These are phyloP conservation scores for Galerucella pusilla DNA, from an alignment of 2,888 invertebrate genomes.

Conservation along the genomic window DNA sequence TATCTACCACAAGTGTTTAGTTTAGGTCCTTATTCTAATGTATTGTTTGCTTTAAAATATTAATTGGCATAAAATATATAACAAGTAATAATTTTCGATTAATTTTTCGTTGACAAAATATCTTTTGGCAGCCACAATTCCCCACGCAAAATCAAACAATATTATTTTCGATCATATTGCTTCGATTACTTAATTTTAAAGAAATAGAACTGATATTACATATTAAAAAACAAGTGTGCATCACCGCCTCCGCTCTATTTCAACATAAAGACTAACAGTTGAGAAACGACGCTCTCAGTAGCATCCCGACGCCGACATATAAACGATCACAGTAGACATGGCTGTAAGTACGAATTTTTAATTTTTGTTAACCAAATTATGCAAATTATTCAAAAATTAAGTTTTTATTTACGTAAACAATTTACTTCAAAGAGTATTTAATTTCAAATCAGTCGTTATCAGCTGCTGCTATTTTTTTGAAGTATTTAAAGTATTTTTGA, in stretches of 20 bases:
- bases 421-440: too few species aligned
- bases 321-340: slow-evolving; percentile 52
- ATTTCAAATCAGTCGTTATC: too few species aligned
- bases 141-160: neutral
- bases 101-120: neutral
- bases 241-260: slow-evolving; percentile 58
- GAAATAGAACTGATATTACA: slow-evolving; percentile 47
- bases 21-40: too few species aligned
- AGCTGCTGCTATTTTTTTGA: too few species aligned
- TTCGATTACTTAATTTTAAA: slow-evolving; percentile 35
- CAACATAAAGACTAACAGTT: slow-evolving; percentile 59
- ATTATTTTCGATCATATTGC: slow-evolving; percentile 36
- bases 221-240: slow-evolving; percentile 51
- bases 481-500: too few species aligned
- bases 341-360: slow-evolving; percentile 57
- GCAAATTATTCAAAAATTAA: neutral
- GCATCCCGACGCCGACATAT: slow-evolving; percentile 66
- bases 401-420: too few species aligned
- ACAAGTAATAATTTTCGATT: neutral
- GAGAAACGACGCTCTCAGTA: slow-evolving; percentile 64
- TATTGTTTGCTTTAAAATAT: too few species aligned
- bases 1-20: too few species aligned
- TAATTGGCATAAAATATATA: too few species aligned
- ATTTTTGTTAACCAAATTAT: neutral
- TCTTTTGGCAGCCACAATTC: slow-evolving; percentile 11